Evolutionary conservation across 2,888 invertebrate species (phyloP).

Genomic region (Dromius quadrimaculatus): DNA sequence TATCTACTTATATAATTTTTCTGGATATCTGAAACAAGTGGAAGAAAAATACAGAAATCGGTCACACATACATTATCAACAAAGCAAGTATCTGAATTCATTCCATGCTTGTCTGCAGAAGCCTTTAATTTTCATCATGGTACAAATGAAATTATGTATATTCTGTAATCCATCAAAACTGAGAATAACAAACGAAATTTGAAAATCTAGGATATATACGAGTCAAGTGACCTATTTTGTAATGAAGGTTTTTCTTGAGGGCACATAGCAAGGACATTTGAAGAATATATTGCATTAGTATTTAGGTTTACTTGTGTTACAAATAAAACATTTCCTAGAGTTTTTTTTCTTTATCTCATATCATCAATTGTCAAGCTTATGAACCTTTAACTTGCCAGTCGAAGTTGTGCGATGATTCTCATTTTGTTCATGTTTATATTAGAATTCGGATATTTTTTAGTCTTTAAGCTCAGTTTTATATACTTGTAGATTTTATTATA

Average conservation of each 20-base stretch:
- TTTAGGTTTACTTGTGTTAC: not conserved
- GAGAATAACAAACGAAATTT: no score
- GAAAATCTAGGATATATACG: no score
- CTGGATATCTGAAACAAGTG: no score
- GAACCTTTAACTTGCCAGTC: not conserved
- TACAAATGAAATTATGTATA: not conserved
- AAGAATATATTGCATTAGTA: not conserved
- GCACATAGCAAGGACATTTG: not conserved
- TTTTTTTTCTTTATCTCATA: not conserved
- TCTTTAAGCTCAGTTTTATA: not conserved
- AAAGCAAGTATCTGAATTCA: no score
- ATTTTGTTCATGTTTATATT: not conserved
- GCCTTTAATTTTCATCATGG: not conserved
- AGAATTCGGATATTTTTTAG: not conserved
- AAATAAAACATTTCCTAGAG: not conserved
- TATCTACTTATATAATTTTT: no score
- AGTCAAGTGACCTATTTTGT: not conserved
- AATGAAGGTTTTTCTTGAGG: not conserved
- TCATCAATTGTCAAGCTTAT: not conserved
- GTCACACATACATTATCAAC: no score
- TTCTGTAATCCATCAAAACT: no score
- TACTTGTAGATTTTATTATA: constrained; percentile 1
- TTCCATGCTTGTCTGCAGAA: no score
- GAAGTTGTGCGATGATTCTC: not conserved
- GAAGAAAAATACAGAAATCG: no score